Percentiles rank a stretch among this genome's conserved stretches.
Evolutionary conservation across 2,888 invertebrate species (phyloP).

Genomic region (Neelides folsomi): DNA sequence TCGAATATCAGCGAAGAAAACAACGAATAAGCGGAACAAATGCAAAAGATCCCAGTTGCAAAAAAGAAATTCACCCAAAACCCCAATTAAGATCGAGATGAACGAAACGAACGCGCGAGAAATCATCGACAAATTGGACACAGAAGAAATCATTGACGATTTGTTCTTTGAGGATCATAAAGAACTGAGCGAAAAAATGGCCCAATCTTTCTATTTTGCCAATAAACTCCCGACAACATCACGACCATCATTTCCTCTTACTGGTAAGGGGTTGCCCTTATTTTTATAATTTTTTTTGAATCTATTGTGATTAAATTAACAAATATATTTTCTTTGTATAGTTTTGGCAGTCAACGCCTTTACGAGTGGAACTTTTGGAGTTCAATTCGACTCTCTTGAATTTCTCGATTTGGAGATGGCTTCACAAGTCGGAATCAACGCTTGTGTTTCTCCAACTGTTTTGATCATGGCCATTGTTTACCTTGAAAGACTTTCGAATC

Average conservation of each 20-base stretch:
- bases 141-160: slow-evolving; percentile 3
- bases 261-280: slow-evolving; percentile 47
- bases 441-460: slow-evolving; percentile 81
- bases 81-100: no score
- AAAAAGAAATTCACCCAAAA: not conserved
- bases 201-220: slow-evolving; percentile 79
- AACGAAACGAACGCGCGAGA: not conserved
- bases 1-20: not conserved
- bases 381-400: slow-evolving; percentile 48
- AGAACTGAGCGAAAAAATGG: slow-evolving; percentile 65
- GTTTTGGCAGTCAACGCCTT: slow-evolving; percentile 76
- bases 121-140: not conserved
- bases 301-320: not conserved
- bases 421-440: slow-evolving; percentile 59
- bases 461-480: slow-evolving; percentile 85
- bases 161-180: slow-evolving; percentile 51
- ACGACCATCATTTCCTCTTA: slow-evolving; percentile 60
- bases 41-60: not conserved
- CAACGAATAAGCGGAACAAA: not conserved
- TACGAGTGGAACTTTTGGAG: slow-evolving; percentile 60
- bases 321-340: slow-evolving; percentile 37
- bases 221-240: slow-evolving; percentile 54
- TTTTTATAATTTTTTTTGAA: slow-evolving; percentile 5
- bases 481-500: slow-evolving; percentile 63
- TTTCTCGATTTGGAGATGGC: slow-evolving; percentile 63